These are phyloP conservation scores for Clarias macrocephalus DNA, from an alignment of 2,113 vertebrate species.

Conservation along the genomic window DNA sequence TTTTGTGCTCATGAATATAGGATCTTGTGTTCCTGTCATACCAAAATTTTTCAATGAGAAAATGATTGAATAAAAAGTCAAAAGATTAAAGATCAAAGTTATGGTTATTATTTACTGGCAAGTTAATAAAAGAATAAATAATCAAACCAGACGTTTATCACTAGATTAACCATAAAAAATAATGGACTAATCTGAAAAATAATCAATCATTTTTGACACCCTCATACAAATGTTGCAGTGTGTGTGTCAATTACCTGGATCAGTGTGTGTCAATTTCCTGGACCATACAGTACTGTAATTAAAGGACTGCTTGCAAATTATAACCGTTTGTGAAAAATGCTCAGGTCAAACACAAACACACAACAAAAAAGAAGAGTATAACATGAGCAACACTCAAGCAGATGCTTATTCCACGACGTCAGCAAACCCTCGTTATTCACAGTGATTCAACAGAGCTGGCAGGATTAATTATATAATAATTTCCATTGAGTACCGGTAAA, in stretches of 20 bases:
- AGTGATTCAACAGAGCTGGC: not conserved
- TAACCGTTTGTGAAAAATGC: not conserved
- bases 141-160: no score
- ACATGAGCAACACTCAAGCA: not conserved
- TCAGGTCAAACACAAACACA: not conserved
- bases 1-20: not conserved
- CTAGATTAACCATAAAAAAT: no score
- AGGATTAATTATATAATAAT: slow-evolving; percentile 23
- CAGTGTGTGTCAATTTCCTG: no score
- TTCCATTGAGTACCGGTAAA: not conserved
- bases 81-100: not conserved
- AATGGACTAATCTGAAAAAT: no score
- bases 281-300: no score
- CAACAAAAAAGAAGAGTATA: not conserved
- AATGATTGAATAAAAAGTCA: not conserved
- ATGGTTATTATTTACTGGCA: no score
- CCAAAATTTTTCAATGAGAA: no score
- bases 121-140: no score
- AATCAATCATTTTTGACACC: no score
- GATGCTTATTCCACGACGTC: not conserved
- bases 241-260: no score
- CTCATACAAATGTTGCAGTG: no score
- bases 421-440: not conserved
- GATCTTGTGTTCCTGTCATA: not conserved
- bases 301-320: not conserved